Evolutionary conservation across 2,113 vertebrate genomes (phyloP).

Genomic region (Synchiropus splendidus): DNA sequence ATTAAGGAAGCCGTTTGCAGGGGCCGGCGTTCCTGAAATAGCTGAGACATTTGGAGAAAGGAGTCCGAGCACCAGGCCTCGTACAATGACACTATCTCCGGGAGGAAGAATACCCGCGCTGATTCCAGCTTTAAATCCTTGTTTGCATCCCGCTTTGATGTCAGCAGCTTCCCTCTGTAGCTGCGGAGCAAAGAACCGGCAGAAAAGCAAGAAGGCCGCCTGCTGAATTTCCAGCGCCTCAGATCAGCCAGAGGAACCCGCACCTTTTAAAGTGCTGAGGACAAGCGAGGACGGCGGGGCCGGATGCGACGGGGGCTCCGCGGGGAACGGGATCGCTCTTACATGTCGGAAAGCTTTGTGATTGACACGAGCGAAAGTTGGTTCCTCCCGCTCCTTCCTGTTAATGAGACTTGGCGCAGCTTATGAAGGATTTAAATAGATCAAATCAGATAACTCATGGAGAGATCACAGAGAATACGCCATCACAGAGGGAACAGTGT

Average conservation of each 20-base stretch:
- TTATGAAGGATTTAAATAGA: constrained; percentile 37
- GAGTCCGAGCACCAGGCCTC: no score
- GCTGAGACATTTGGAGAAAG: no score
- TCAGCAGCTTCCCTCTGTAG: constrained; percentile 6
- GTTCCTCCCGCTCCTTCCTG: constrained; percentile 17
- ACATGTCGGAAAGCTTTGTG: constrained; percentile 33
- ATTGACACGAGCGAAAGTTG: constrained; percentile 35
- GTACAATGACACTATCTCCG: no score
- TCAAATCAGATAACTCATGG: constrained; percentile 29
- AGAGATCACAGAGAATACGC: constrained; percentile 37
- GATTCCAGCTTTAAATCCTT: constrained; percentile 2
- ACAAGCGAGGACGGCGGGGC: constrained; percentile 24
- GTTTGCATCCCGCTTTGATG: constrained; percentile 13
- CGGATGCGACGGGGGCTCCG: constrained; percentile 16
- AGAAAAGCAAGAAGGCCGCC: constrained; percentile 13
- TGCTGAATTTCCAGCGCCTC: constrained; percentile 21
- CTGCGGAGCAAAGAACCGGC: constrained; percentile 4
- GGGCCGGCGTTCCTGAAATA: no score
- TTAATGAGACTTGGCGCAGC: constrained; percentile 42
- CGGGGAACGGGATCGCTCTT: constrained; percentile 17
- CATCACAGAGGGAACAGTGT: constrained; percentile 19
- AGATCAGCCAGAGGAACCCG: constrained; percentile 20
- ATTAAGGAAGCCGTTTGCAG: no score
- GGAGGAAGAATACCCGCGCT: neutral
- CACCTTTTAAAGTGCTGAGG: constrained; percentile 19